Evolutionary conservation across 2,888 invertebrate genomes (phyloP), one percentile per base, ranked within the genome.

Genomic region (Spodoptera picta): DNA sequence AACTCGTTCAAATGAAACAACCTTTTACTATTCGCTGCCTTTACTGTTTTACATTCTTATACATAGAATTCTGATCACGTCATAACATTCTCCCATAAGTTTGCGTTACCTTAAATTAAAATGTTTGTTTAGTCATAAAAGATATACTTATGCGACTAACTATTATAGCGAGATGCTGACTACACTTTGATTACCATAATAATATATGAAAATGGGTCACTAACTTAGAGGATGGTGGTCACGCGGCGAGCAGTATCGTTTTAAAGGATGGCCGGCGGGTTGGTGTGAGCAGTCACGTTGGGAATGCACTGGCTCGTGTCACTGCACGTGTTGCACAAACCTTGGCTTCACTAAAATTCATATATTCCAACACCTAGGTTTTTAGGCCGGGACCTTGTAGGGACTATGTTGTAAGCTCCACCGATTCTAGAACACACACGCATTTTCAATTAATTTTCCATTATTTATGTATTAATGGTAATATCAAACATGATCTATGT

Each of bases 331-430:
- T 63, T 51, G 9, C 46, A 51, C 44, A 60, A 82, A 83, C 89
- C 91, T 88, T 87, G 86, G 69, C 71, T 76, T 77, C 73, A 77
- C 80, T 60, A 59, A 65, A 58, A 89, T 90, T 89, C 83, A 91
- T 92, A 27, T 86, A 90, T 90, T 86, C 84, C 68, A 62, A 47
- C 66, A 57, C 48, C 65, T 83, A 79, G 79, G 80, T 87, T 88
- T 90, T 85, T 80, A 88, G 86, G 81, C 68, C 85, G 69, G 79
- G 83, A 80, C 79, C 81, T 74, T 64, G 65, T 68, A 69, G 64
- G 69, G 60, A 73, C 50, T 42, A 50, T 62, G 24, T 31, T 47
- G 11, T 3, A 43, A 46, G 36, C 42, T 36, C 36, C 41, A 24
- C 3, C 5, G 27, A 42, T 59, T 69, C 55, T 59, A 53, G 71